Evolutionary conservation across 2,797 vertebrate species (phyloP).

Genomic region (Alosa sapidissima): DNA sequence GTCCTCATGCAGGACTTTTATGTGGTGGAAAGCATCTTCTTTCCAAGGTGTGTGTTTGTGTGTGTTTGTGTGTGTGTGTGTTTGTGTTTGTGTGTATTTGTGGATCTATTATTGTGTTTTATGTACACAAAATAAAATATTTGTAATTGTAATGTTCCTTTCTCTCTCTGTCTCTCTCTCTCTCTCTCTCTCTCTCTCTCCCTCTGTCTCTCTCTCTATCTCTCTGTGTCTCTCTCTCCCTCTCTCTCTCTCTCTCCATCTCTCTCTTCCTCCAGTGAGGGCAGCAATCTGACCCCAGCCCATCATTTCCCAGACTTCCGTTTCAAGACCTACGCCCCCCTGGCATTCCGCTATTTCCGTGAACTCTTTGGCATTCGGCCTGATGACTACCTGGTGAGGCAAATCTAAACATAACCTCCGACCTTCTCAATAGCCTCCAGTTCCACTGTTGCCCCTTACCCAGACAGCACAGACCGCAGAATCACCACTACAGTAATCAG

Average conservation of each 20-base stretch:
- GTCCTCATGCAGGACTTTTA: constrained; percentile 99
- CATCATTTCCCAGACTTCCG: constrained; percentile 96
- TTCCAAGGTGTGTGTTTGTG: constrained; percentile 74
- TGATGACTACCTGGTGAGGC: constrained; percentile 92
- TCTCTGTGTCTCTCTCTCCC: background rate
- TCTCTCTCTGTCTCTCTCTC: background rate
- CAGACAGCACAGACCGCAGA: background rate
- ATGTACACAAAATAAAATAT: background rate
- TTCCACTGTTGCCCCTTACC: background rate
- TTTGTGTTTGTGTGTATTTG: background rate
- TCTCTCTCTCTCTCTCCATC: constrained; percentile 36
- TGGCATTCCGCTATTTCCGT: constrained; percentile 96
- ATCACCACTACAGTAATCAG: background rate
- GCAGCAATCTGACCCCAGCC: constrained; percentile 94
- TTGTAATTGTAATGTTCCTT: background rate
- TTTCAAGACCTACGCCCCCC: constrained; percentile 95
- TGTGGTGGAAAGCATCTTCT: constrained; percentile 97
- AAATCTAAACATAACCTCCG: background rate
- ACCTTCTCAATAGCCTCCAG: background rate
- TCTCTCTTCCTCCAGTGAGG: constrained; percentile 79
- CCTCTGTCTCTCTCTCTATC: background rate
- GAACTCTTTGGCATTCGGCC: constrained; percentile 97
- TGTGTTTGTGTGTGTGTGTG: background rate
- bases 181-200: background rate
- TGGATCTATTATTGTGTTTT: background rate